Evolutionary conservation across 2,113 vertebrate genomes (phyloP).

Genomic region (Damaliscus lunatus): DNA sequence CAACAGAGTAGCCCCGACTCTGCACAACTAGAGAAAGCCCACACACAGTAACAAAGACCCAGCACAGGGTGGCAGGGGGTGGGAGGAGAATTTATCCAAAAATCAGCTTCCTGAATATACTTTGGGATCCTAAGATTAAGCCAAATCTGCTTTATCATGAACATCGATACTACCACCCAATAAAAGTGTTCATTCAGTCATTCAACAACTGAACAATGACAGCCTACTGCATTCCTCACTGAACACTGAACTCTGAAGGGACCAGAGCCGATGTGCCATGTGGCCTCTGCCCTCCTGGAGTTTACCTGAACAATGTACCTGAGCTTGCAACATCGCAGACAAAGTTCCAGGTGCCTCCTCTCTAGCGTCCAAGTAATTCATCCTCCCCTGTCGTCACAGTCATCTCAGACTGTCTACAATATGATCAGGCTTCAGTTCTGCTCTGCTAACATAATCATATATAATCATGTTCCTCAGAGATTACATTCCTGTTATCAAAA

Average conservation of each 20-base stretch:
- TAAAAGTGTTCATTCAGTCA: not conserved
- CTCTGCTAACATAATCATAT: conserved; percentile 8
- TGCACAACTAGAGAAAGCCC: not conserved
- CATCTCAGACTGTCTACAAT: not conserved
- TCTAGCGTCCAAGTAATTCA: not conserved
- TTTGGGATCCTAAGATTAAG: not conserved
- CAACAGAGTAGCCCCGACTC: not conserved
- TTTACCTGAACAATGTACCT: not conserved
- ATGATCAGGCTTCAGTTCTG: not conserved
- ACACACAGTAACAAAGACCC: not conserved
- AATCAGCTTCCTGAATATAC: not conserved
- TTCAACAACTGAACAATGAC: not conserved
- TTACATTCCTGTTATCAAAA: conserved; percentile 22
- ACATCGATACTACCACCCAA: not conserved
- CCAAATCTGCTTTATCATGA: not conserved
- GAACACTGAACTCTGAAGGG: too few species aligned
- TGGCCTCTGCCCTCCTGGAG: not conserved
- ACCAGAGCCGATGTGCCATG: not conserved
- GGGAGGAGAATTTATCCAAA: not conserved
- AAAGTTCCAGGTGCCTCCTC: not conserved
- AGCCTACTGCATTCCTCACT: not conserved
- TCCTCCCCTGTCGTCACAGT: not conserved
- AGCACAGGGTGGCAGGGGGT: not conserved
- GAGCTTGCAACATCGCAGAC: not conserved
- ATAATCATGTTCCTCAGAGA: conserved; percentile 27